Evolutionary conservation across 2,113 vertebrate species (phyloP).

Genomic region (Lonchura striata): DNA sequence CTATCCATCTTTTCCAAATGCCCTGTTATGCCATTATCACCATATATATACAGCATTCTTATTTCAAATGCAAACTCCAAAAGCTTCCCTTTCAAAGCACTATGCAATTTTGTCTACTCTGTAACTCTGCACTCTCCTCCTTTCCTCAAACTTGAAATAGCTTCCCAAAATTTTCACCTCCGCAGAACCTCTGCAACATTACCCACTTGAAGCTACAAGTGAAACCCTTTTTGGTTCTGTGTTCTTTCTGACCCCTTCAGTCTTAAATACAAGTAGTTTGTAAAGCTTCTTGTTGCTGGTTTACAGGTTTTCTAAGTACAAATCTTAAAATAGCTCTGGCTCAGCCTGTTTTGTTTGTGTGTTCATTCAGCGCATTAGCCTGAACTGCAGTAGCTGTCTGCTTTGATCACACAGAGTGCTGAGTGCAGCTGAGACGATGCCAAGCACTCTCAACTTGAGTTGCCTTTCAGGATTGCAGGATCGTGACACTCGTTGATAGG

Average conservation of each 20-base stretch:
- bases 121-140: background rate
- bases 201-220: background rate
- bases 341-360: slow-evolving; percentile 24
- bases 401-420: background rate
- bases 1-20: background rate
- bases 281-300: background rate
- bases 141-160: background rate
- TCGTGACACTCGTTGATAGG: background rate
- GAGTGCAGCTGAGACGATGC: background rate
- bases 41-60: background rate
- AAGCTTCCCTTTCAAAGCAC: background rate
- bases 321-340: slow-evolving; percentile 34
- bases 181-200: background rate
- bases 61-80: background rate
- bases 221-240: background rate
- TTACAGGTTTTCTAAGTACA: background rate
- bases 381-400: background rate
- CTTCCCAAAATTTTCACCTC: background rate
- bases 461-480: background rate
- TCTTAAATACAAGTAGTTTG: background rate
- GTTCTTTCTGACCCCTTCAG: background rate
- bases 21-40: background rate
- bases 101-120: background rate
- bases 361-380: background rate
- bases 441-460: background rate